Base-by-base conservation (phyloP, 2,888 invertebrate species). In the Chouioia cunea region DNA sequence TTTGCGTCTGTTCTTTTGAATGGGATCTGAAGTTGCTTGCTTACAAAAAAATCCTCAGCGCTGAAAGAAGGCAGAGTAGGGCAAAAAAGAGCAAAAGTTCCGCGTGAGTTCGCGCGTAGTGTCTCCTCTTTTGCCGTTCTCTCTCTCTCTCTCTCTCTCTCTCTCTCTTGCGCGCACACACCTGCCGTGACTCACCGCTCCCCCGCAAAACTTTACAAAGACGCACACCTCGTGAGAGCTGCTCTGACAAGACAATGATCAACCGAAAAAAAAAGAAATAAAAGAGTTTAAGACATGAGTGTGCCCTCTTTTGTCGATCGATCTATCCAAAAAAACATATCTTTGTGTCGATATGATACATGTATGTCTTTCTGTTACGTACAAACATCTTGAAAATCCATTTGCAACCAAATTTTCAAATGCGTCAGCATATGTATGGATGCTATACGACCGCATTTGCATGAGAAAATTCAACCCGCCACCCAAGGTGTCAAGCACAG, bases 121-220 rank as follows among this genome's bases (percentile, higher is more conserved):
- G 77, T 77, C 76, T 71, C 54, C 71, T 71, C 70, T 73, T 66
- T 73, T 71, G 67, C 54, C 36, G 10, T 6, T n/a, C n/a, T n/a
- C n/a, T n/a, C n/a, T n/a, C 8, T 2, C 36, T 36, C 8, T 36
- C 36, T 36, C 36, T 1, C 4, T 36, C 36, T 6, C 3, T 27
- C 27, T 2, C 3, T 27, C 6, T 44, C 57, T 36, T 53, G 57
- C 70, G 68, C 44, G 50, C 47, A 71, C 64, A 72, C 83, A 83
- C 82, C 83, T 83, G 83, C 83, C 83, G 78, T 83, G 83, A 83
- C 82, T 82, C 83, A 82, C 81, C 80, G 80, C 82, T 81, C 83
- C 82, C 83, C 83, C 83, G 83, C 82, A 80, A 82, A 83, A 83
- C 78, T 80, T 80, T 82, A 82, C 81, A 82, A 83, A 82, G 82